A percentile compares a stretch with the other conserved stretches of the same genome.
Evolutionary conservation across 2,888 invertebrate genomes (phyloP).

Genomic region (Lydus trimaculatus): DNA sequence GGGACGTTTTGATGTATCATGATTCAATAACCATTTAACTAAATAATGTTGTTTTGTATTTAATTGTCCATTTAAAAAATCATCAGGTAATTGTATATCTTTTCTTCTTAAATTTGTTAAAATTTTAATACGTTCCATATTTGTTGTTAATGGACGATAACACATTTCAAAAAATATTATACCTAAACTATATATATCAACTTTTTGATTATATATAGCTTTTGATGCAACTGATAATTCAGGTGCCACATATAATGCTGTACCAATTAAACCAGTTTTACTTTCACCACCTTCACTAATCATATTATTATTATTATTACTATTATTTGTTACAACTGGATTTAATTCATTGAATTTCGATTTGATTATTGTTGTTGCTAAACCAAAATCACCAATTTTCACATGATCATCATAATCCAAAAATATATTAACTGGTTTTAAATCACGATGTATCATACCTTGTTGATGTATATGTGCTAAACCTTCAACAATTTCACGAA

Average conservation of each 20-base stretch:
- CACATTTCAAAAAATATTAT: conserved; percentile 97
- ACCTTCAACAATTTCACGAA: conserved; percentile 93
- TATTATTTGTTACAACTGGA: conserved; percentile 36
- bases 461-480: conserved; percentile 92
- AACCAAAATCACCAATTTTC: conserved; percentile 98
- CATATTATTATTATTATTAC: conserved; percentile 50
- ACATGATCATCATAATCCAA: conserved; percentile 93
- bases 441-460: conserved; percentile 85
- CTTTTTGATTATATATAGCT: conserved; percentile 86
- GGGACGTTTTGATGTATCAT: conserved; percentile 84
- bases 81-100: conserved; percentile 74
- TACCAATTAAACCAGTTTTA: conserved; percentile 88
- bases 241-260: conserved; percentile 94
- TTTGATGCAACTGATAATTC: conserved; percentile 80
- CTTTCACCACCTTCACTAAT: conserved; percentile 56
- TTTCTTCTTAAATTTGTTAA: conserved; percentile 75
- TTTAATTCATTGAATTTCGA: conserved; percentile 46
- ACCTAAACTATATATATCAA: conserved; percentile 73
- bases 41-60: conserved; percentile 69
- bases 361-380: conserved; percentile 82
- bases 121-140: conserved; percentile 87
- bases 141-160: conserved; percentile 81
- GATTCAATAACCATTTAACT: conserved; percentile 80
- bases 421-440: conserved; percentile 94
- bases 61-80: conserved; percentile 62